Base-by-base conservation (phyloP, 2,797 vertebrate species). In the Rhodeus uyekii region DNA sequence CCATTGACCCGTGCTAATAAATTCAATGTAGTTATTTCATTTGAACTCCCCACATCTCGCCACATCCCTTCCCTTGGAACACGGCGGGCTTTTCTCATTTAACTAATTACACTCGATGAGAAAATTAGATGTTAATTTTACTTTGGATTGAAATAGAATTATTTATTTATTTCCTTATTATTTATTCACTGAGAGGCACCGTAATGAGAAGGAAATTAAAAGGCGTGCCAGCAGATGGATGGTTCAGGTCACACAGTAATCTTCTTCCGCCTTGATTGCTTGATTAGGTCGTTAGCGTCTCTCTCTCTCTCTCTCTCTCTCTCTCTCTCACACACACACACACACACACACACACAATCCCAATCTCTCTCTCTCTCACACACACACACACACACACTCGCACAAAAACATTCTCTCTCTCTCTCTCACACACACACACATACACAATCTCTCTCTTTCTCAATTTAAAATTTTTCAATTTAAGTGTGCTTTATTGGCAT, bases 231-330 rank as follows among this genome's bases (percentile, higher is more conserved):
- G 96, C 96, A 98, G 96, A 98, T 98, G 96, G 97, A 97, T 97
- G 95, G 96, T 93, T 93, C 91, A 89, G 97, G 97, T 98, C 97
- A 97, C 95, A 93, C 94, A 34, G 96, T 96, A 98, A 98, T 98
- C 97, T 98, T 93, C 96, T 95, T 95, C 92, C 94, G 91, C 95
- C 95, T 95, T 97, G 96, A 98, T 96, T 95, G 96, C 96, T 95
- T 99, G 97, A 99, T 99, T 98, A 98, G 98, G 97, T 98, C 96
- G 97, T 99, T 99, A 99, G 96, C 92, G 96, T 95, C 96, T 93
- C 94, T 95, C 71, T 65, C 80, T 53, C 46, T 73, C 79, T 19
- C 36, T 29, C 74, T 10, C n/a, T 34, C 46, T 32, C 44, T 48
- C 69, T 50, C 39, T 48, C 67, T 29, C 67, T 48, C 32, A 4